Evolutionary conservation across 2,888 invertebrate species (phyloP).

Genomic region (Zhengitettix transpicula): DNA sequence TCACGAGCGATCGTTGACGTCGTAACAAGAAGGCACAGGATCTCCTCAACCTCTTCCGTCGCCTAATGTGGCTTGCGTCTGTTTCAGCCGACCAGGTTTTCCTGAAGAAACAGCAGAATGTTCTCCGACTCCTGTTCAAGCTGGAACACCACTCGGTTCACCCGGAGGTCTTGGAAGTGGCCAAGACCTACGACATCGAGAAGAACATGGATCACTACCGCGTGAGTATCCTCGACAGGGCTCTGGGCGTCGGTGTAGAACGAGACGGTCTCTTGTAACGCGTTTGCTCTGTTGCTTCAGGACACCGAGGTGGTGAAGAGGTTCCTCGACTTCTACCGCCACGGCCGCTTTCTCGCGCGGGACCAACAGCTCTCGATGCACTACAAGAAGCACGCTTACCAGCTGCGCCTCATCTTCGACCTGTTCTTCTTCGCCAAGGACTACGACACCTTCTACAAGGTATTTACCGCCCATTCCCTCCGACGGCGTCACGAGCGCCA

Average conservation of each 20-base stretch:
- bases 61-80: background rate
- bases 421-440: constrained; percentile 41
- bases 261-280: background rate
- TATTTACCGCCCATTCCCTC: background rate
- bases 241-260: background rate
- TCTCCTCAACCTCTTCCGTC: too few species aligned
- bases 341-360: constrained; percentile 33
- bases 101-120: constrained; percentile 35
- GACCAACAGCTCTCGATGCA: constrained; percentile 31
- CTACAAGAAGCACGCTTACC: constrained; percentile 26
- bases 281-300: constrained; percentile 18
- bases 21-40: background rate
- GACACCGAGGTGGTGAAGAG: constrained; percentile 22
- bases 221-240: constrained; percentile 14
- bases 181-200: constrained; percentile 38
- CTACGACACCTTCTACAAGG: constrained; percentile 39
- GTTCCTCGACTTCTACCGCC: constrained; percentile 16
- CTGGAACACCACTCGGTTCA: constrained; percentile 42
- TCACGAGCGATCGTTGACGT: background rate
- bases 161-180: constrained; percentile 35
- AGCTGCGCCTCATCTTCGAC: constrained; percentile 33
- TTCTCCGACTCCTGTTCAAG: constrained; percentile 40
- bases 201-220: constrained; percentile 38
- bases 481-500: background rate
- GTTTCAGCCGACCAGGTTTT: constrained; percentile 35